These are phyloP conservation scores for Mustela lutreola DNA, from an alignment of 2,113 vertebrate genomes.

Conservation along the genomic window DNA sequence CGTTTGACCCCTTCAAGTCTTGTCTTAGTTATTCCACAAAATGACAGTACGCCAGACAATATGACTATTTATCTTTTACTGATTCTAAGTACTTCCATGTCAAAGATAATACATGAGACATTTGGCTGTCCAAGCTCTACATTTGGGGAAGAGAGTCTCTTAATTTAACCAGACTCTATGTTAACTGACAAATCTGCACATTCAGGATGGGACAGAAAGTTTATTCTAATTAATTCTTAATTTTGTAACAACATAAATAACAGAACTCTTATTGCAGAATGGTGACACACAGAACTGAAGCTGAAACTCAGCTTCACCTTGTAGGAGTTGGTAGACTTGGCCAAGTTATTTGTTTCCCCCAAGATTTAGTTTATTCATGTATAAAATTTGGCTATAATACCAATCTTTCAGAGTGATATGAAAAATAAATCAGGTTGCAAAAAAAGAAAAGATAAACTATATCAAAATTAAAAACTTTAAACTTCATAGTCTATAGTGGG, in stretches of 20 bases:
- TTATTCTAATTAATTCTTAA: constrained; percentile 64
- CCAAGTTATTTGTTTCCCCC: background rate
- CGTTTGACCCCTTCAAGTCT: background rate
- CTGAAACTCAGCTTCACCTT: constrained; percentile 28
- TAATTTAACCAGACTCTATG: constrained; percentile 4
- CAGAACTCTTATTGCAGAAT: constrained; percentile 17
- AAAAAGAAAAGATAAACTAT: background rate
- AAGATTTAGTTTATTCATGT: constrained; percentile 14
- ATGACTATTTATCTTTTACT: constrained; percentile 26
- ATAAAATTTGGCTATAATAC: background rate
- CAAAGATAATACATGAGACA: background rate
- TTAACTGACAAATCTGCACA: constrained; percentile 38
- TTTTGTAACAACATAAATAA: constrained; percentile 62
- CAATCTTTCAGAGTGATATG: background rate
- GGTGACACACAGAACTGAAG: constrained; percentile 15
- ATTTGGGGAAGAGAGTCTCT: constrained; percentile 9
- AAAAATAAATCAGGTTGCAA: constrained; percentile 37
- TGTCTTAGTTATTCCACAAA: background rate
- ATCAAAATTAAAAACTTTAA: background rate
- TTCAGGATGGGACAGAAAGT: constrained; percentile 10
- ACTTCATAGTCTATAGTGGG: background rate
- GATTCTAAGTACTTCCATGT: background rate
- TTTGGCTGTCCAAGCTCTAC: constrained; percentile 14
- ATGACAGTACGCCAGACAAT: background rate
- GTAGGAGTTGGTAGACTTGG: background rate